phyloP scores from a whole-genome alignment of 1,140 invertebrate genomes.

The Trachymyrmex septentrionalis region DNA sequence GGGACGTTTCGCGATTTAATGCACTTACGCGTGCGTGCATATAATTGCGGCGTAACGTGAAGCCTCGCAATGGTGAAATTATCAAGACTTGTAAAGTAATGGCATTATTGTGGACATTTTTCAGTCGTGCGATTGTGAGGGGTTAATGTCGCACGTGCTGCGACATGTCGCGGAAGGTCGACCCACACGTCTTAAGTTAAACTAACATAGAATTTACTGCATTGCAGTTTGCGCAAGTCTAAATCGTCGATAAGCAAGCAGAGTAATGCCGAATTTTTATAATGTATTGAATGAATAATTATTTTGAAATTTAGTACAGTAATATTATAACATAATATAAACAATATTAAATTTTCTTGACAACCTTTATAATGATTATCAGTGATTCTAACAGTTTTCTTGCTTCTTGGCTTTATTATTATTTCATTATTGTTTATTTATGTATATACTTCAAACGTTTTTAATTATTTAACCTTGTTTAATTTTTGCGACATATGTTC shows the following conservation, averaged over 20 bases:
- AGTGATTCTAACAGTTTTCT: too few species aligned
- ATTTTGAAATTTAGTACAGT: background rate
- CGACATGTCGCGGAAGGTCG: constrained; percentile 12
- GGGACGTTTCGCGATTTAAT: constrained; percentile 35
- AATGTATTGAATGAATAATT: background rate
- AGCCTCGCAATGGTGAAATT: constrained; percentile 19
- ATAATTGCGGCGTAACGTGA: constrained; percentile 7
- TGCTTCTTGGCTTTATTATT: too few species aligned
- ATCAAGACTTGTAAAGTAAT: constrained; percentile 10
- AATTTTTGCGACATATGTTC: too few species aligned
- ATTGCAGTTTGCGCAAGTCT: constrained; percentile 16
- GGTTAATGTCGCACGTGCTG: constrained; percentile 39
- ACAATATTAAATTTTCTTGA: too few species aligned
- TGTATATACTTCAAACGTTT: too few species aligned
- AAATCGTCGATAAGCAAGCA: background rate
- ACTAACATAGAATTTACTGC: constrained; percentile 43
- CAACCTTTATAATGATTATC: too few species aligned
- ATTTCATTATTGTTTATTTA: too few species aligned
- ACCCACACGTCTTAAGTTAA: constrained; percentile 16
- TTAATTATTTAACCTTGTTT: too few species aligned
- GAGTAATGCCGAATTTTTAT: background rate
- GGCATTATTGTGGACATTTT: constrained; percentile 35
- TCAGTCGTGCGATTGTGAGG: background rate
- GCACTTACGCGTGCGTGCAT: constrained; percentile 27
- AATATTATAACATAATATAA: background rate